Conservation (phyloP, 2,113 vertebrate genomes). For the Tetrax tetrax region DNA sequence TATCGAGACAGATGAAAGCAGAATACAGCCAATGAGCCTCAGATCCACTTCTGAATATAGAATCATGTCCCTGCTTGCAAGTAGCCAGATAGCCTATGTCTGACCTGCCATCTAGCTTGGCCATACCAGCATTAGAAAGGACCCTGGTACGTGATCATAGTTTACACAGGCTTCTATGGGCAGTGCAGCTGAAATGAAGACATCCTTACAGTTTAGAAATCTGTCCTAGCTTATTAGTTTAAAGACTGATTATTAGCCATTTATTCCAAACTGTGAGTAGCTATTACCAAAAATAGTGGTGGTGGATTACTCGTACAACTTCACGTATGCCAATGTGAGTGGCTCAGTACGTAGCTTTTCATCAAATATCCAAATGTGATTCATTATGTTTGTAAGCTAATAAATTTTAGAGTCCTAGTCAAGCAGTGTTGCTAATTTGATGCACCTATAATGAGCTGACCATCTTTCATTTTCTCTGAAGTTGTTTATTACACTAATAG, state of each 20-base stretch:
- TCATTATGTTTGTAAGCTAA: background rate
- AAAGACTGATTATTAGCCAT: background rate
- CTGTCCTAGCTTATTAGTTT: background rate
- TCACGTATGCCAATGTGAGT: background rate
- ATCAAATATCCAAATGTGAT: background rate
- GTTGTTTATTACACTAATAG: conserved; percentile 11
- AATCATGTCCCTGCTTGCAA: background rate
- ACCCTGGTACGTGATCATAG: background rate
- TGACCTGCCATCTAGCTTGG: too few relatives aligned
- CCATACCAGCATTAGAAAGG: too few relatives aligned
- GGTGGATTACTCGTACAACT: background rate
- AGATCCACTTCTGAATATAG: background rate
- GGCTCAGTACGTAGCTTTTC: background rate
- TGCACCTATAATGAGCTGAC: background rate
- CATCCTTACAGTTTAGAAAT: background rate
- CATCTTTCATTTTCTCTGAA: background rate
- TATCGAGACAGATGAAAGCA: background rate
- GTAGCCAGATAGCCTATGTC: too few relatives aligned
- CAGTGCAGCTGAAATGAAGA: background rate
- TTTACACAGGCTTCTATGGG: background rate
- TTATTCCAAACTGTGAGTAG: background rate
- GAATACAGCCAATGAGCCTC: background rate
- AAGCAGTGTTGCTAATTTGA: background rate
- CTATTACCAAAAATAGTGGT: background rate
- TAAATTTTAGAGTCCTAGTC: background rate